phyloP scores from a whole-genome alignment of 2,797 vertebrate genomes.

The Tarsius wallacei region DNA sequence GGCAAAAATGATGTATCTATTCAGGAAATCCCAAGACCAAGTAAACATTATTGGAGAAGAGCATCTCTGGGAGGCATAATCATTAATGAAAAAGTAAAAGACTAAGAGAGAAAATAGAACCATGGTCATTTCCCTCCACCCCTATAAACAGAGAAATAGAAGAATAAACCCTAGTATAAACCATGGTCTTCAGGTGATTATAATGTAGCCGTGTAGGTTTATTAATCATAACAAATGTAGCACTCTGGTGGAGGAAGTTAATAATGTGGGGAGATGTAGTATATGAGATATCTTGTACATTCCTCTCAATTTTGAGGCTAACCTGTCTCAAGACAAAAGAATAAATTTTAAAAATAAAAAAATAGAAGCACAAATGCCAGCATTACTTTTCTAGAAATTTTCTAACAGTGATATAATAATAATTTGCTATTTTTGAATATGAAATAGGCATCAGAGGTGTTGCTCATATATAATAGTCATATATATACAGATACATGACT shows the following conservation, averaged over 20 bases:
- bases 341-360: background rate
- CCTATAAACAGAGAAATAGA: background rate
- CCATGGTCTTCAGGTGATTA: background rate
- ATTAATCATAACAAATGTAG: background rate
- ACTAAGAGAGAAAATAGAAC: background rate
- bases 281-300: background rate
- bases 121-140: background rate
- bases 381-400: background rate
- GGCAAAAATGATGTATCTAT: background rate
- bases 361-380: background rate
- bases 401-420: background rate
- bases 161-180: background rate
- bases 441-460: background rate
- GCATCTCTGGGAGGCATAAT: background rate
- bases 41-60: background rate
- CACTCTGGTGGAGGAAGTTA: background rate
- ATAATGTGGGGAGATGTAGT: accelerated
- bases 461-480: background rate
- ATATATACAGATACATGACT: too few relatives aligned
- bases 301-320: background rate
- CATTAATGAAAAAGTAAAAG: background rate
- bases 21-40: background rate
- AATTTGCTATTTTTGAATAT: background rate
- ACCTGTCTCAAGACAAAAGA: background rate
- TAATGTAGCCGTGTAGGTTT: too few relatives aligned